A percentile compares a stretch with the other conserved stretches of the same genome.
phyloP scores from a whole-genome alignment of 2,888 invertebrate species.

The Baronia brevicornis region DNA sequence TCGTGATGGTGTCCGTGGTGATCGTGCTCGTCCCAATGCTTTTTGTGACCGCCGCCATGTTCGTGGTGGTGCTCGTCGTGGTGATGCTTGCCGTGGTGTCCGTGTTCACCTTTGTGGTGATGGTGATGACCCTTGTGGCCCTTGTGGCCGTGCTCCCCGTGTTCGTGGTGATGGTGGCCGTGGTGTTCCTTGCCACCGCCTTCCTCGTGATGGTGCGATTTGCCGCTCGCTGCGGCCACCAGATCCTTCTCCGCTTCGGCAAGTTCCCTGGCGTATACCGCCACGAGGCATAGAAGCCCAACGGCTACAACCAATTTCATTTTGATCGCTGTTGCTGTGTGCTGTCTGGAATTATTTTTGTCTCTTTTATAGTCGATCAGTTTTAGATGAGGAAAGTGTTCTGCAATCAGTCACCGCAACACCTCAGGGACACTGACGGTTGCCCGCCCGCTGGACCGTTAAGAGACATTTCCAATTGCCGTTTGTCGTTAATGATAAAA shows the following conservation, averaged over 20 bases:
- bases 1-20: slow-evolving; percentile 63
- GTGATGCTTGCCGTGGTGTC: slow-evolving; percentile 60
- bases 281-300: slow-evolving; percentile 57
- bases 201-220: slow-evolving; percentile 50
- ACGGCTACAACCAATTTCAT: slow-evolving; percentile 59
- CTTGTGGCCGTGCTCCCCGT: slow-evolving; percentile 59
- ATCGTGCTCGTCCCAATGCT: slow-evolving; percentile 60
- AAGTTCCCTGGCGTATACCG: slow-evolving; percentile 50
- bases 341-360: slow-evolving; percentile 28
- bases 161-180: slow-evolving; percentile 59
- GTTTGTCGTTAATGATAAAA: slow-evolving; percentile 13
- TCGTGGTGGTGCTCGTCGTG: slow-evolving; percentile 60
- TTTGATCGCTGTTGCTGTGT: slow-evolving; percentile 44
- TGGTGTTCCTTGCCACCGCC: slow-evolving; percentile 66
- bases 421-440: slow-evolving; percentile 30
- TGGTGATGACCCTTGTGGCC: slow-evolving; percentile 68
- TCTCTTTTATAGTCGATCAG: slow-evolving; percentile 58
- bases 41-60: slow-evolving; percentile 61
- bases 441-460: slow-evolving; percentile 48
- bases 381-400: slow-evolving; percentile 58
- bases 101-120: slow-evolving; percentile 64
- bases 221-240: slow-evolving; percentile 58
- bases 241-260: slow-evolving; percentile 57
- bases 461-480: slow-evolving; percentile 27
- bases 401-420: slow-evolving; percentile 44